Percentiles rank a stretch among this genome's conserved stretches.
Conservation (phyloP, 2,797 vertebrate genomes). For the Selene dorsalis region DNA sequence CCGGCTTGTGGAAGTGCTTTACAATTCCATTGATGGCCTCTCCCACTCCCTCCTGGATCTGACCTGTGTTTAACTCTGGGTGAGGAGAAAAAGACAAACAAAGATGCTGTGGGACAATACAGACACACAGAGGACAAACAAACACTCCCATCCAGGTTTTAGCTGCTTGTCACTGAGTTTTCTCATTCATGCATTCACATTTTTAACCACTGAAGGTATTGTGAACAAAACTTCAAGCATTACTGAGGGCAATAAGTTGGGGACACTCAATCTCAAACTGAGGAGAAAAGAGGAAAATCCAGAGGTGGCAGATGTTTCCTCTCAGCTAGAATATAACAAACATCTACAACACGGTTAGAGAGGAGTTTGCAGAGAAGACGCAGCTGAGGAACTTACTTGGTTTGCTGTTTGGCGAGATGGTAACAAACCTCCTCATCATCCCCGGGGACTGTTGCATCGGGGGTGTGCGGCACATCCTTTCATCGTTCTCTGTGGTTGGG, state of each 20-base stretch:
- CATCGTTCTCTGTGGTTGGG: constrained; percentile 90
- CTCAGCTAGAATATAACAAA: neutral
- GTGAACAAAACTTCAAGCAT: constrained; percentile 4
- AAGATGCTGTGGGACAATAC: constrained; percentile 35
- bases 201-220: neutral
- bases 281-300: constrained; percentile 1
- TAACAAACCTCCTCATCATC: constrained; percentile 98
- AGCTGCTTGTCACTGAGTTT: constrained; percentile 21
- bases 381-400: constrained; percentile 88
- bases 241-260: no score
- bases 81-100: constrained; percentile 45
- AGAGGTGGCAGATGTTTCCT: neutral
- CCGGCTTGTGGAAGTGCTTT: constrained; percentile 99
- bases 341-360: neutral
- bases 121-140: constrained; percentile 1
- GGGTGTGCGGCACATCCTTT: constrained; percentile 93
- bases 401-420: constrained; percentile 97
- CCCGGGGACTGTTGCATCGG: constrained; percentile 98
- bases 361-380: neutral
- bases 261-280: neutral
- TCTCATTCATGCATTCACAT: neutral
- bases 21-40: constrained; percentile 99
- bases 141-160: constrained; percentile 10
- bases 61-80: constrained; percentile 96
- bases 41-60: constrained; percentile 99